phyloP scores from a whole-genome alignment of 2,113 vertebrate species.

The Alexandromys fortis region DNA sequence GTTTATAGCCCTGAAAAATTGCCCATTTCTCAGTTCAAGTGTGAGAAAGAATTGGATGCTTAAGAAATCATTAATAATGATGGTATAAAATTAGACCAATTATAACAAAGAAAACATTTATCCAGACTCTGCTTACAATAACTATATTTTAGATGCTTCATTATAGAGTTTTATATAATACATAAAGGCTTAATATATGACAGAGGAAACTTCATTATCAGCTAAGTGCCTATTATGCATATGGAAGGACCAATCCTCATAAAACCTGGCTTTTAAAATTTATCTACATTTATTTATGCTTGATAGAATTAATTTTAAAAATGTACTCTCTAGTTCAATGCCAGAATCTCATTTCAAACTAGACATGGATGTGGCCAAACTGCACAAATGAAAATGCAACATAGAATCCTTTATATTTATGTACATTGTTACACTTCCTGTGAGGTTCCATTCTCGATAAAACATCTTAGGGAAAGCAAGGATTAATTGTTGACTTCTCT shows the following conservation, averaged over 20 bases:
- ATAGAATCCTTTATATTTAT: background rate
- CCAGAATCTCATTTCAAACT: constrained; percentile 4
- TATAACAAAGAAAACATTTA: constrained; percentile 72
- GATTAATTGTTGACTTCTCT: background rate
- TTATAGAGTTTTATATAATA: constrained; percentile 61
- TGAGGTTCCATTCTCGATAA: background rate
- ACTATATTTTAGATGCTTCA: constrained; percentile 62
- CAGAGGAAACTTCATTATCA: constrained; percentile 65
- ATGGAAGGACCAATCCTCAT: constrained; percentile 54
- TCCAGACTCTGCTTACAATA: constrained; percentile 46
- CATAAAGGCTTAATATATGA: constrained; percentile 61
- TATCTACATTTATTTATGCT: constrained; percentile 25
- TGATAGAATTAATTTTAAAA: background rate
- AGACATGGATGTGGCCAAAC: background rate
- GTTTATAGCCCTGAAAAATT: constrained; percentile 76
- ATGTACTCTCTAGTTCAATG: background rate
- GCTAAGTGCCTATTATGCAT: constrained; percentile 68
- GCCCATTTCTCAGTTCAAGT: constrained; percentile 63
- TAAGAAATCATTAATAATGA: constrained; percentile 71
- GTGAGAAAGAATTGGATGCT: constrained; percentile 45
- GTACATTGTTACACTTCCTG: background rate
- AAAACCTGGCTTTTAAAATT: constrained; percentile 55
- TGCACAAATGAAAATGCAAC: background rate
- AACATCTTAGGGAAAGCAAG: background rate
- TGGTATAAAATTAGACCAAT: constrained; percentile 67